Evolutionary conservation across 1,140 invertebrate genomes (phyloP).

Genomic region (Dermatophagoides farinae): DNA sequence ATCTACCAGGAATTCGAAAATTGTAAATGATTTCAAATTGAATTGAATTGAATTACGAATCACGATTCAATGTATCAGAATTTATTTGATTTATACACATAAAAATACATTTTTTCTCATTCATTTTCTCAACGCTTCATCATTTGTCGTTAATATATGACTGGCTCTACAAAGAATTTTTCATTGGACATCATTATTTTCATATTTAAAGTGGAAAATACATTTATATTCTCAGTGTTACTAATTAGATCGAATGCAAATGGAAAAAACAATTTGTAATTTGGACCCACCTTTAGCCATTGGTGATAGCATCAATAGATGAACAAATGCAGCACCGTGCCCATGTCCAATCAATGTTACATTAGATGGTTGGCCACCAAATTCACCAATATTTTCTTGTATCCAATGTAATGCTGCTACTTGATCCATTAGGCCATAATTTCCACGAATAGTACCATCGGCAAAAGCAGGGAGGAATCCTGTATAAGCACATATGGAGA

Average conservation of each 20-base stretch:
- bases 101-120: too few relatives aligned
- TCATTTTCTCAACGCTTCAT: too few relatives aligned
- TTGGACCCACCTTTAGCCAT: conserved; percentile 40
- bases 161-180: too few relatives aligned
- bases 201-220: too few relatives aligned
- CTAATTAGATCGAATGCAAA: neutral
- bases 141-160: too few relatives aligned
- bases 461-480: conserved; percentile 66
- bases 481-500: conserved; percentile 23
- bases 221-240: neutral
- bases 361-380: conserved; percentile 55
- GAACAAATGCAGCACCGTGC: conserved; percentile 82
- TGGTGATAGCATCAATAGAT: conserved; percentile 75
- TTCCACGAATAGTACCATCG: conserved; percentile 58
- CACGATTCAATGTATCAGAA: neutral
- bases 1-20: too few relatives aligned
- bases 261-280: neutral
- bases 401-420: conserved; percentile 72
- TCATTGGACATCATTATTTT: too few relatives aligned
- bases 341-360: conserved; percentile 89
- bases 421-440: conserved; percentile 85
- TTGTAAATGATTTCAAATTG: neutral
- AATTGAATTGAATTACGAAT: neutral
- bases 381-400: conserved; percentile 32
- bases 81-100: too few relatives aligned